These are phyloP conservation scores for Eulemur mongoz DNA, from an alignment of 2,797 vertebrate species.

Conservation along the genomic window DNA sequence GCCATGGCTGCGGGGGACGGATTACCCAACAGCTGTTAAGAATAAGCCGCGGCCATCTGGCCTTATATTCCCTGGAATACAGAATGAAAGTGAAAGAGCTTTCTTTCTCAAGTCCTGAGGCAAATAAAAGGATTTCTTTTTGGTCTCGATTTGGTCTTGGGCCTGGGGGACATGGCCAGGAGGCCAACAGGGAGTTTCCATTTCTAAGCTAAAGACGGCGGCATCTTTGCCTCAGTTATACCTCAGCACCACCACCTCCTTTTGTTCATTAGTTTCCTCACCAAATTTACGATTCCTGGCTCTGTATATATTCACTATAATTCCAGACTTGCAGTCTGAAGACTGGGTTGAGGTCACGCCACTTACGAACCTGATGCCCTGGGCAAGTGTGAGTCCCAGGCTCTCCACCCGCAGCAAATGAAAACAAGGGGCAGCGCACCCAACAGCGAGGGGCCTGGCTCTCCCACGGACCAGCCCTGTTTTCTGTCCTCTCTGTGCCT, in stretches of 20 bases:
- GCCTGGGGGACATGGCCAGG: background rate
- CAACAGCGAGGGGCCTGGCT: background rate
- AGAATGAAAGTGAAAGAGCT: background rate
- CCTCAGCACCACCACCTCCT: background rate
- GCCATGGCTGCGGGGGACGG: background rate
- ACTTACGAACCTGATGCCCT: background rate
- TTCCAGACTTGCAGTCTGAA: background rate
- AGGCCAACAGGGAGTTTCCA: background rate
- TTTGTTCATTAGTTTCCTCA: background rate
- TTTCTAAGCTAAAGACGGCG: background rate
- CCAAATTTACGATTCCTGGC: background rate
- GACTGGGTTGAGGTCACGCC: background rate
- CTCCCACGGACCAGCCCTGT: background rate
- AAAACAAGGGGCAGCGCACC: no score
- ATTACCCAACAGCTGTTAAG: background rate
- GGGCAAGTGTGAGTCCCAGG: background rate
- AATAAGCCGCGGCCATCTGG: constrained; percentile 33
- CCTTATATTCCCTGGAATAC: background rate
- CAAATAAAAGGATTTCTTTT: background rate
- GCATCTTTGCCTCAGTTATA: background rate
- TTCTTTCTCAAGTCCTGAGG: background rate
- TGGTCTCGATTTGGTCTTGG: constrained; percentile 7
- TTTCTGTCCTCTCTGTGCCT: background rate
- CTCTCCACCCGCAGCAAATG: background rate
- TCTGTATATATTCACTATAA: background rate